Evolutionary conservation across 2,888 invertebrate species (phyloP).

Genomic region (Theodoxus fluviatilis): DNA sequence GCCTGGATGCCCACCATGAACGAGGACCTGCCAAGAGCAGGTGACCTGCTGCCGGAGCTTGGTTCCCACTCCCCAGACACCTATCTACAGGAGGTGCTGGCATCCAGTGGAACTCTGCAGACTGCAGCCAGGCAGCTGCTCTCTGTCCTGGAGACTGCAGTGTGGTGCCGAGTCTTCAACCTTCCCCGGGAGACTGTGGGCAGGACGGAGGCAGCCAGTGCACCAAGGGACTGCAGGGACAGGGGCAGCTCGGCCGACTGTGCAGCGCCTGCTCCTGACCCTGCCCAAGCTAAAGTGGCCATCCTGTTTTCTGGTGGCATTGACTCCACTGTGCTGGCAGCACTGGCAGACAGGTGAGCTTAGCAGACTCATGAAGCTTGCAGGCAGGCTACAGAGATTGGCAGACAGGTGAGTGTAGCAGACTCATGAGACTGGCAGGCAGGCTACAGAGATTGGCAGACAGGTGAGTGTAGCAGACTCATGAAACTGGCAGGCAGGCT

Average conservation of each 20-base stretch:
- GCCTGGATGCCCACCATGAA: conserved; percentile 42
- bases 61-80: not conserved
- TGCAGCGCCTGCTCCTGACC: conserved; percentile 61
- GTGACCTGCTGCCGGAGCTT: not conserved
- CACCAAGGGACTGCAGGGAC: not conserved
- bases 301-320: conserved; percentile 95
- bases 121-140: conserved; percentile 51
- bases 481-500: no score
- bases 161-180: conserved; percentile 48
- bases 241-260: not conserved
- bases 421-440: no score
- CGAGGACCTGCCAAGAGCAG: conserved; percentile 30
- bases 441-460: no score
- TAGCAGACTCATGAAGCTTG: no score
- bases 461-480: no score
- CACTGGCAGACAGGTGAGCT: conserved; percentile 76
- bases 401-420: no score
- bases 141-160: conserved; percentile 55
- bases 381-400: no score
- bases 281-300: conserved; percentile 75
- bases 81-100: conserved; percentile 27
- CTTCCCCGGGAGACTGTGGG: conserved; percentile 32
- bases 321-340: conserved; percentile 90
- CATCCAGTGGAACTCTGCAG: conserved; percentile 30
- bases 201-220: not conserved